Percentiles rank a stretch among this genome's conserved stretches.
These are phyloP conservation scores for Drosophila nr. fundita DNA, from an alignment of 2,888 invertebrate species.

Conservation along the genomic window DNA sequence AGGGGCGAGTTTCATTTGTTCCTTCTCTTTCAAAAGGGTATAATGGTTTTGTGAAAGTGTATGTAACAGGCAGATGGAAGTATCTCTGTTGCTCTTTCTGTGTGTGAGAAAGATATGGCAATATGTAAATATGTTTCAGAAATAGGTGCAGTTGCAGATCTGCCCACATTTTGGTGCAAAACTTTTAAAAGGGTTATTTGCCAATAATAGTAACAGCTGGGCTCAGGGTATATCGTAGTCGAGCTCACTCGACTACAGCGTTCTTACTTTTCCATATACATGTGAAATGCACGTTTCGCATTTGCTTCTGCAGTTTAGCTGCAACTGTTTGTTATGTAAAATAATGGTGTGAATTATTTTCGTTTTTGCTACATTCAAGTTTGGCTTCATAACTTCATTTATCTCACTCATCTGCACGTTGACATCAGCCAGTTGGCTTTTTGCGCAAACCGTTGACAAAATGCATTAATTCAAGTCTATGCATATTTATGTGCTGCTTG, in stretches of 20 bases:
- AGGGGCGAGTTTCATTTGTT: not conserved
- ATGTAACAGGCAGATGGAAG: not conserved
- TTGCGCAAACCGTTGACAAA: slow-evolving; percentile 55
- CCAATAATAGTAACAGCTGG: not conserved
- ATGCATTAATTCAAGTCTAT: slow-evolving; percentile 63
- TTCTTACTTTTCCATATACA: slow-evolving; percentile 2
- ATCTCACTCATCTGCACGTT: slow-evolving; percentile 12
- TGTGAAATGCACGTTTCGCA: slow-evolving; percentile 18
- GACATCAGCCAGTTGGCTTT: slow-evolving; percentile 2
- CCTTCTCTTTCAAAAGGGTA: not conserved
- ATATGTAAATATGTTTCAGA: not conserved
- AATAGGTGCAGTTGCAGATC: not conserved
- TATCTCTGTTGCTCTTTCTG: not conserved
- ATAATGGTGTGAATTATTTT: slow-evolving; percentile 24
- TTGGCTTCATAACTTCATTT: slow-evolving; percentile 27
- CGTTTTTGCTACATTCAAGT: slow-evolving; percentile 2
- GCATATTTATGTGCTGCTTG: slow-evolving; percentile 41
- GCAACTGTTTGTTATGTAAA: slow-evolving; percentile 6
- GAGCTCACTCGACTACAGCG: not conserved
- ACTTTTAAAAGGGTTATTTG: not conserved
- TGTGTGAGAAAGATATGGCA: not conserved
- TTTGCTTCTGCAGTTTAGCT: not conserved
- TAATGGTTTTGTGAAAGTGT: not conserved
- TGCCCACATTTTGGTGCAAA: not conserved
- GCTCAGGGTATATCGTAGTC: not conserved